phyloP scores from a whole-genome alignment of 2,797 vertebrate species.

The Sebastes diaconus region DNA sequence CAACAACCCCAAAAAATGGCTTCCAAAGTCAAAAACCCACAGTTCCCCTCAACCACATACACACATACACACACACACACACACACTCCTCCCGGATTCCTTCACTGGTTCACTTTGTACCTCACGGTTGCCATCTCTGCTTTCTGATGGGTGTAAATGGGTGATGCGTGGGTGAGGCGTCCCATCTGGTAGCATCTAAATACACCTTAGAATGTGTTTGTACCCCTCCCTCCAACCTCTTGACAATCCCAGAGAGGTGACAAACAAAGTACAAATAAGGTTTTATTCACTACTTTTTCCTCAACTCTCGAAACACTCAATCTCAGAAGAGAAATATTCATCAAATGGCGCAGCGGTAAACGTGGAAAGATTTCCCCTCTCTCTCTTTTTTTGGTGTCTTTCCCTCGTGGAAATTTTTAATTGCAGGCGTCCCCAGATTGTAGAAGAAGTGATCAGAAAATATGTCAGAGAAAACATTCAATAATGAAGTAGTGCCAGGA shows the following conservation, averaged over 20 bases:
- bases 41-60: background rate
- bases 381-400: background rate
- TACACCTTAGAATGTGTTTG: slow-evolving; percentile 2
- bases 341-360: background rate
- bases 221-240: slow-evolving; percentile 11
- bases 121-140: slow-evolving; percentile 14
- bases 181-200: slow-evolving; percentile 13
- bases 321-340: slow-evolving; percentile 24
- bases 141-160: slow-evolving; percentile 33
- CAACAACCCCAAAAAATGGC: slow-evolving; percentile 31
- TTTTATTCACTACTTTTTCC: slow-evolving; percentile 1
- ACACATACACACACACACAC: background rate
- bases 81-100: slow-evolving; percentile 8
- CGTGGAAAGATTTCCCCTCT: background rate
- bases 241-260: slow-evolving; percentile 34
- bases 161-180: slow-evolving; percentile 21
- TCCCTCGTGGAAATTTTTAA: slow-evolving; percentile 15
- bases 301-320: slow-evolving; percentile 8
- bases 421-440: slow-evolving; percentile 9
- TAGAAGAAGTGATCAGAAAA: slow-evolving; percentile 44
- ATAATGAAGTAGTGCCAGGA: slow-evolving; percentile 21
- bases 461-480: slow-evolving; percentile 19
- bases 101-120: slow-evolving; percentile 35
- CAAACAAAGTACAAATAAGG: slow-evolving; percentile 14
- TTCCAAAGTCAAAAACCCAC: slow-evolving; percentile 52